Evolutionary conservation across 1,140 invertebrate genomes (phyloP).

Genomic region (Gonioctena quinquepunctata): DNA sequence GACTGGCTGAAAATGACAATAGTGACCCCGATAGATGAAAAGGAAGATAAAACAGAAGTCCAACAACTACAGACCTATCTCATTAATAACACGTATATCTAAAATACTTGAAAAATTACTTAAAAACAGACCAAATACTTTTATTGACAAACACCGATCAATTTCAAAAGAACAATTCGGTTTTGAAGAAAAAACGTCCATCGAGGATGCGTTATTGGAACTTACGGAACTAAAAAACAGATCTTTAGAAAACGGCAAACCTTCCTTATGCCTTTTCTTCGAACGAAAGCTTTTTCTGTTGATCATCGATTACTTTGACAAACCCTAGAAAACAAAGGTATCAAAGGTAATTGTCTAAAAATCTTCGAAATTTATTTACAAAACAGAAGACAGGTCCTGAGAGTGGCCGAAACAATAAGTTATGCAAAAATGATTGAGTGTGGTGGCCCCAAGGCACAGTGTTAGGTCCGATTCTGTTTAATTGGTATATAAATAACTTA

Average conservation of each 20-base stretch:
- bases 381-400: too few species aligned
- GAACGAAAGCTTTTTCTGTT: background rate
- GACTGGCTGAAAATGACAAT: background rate
- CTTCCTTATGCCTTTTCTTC: background rate
- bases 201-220: background rate
- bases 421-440: too few species aligned
- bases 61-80: constrained; percentile 6
- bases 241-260: constrained; percentile 4
- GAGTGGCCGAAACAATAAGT: too few species aligned
- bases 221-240: background rate
- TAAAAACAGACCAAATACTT: background rate
- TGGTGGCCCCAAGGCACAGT: too few species aligned
- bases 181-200: background rate
- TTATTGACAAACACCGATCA: background rate
- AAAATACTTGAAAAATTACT: constrained; percentile 8
- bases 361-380: too few species aligned
- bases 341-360: too few species aligned
- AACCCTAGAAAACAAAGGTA: too few species aligned
- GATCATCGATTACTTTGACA: too few species aligned
- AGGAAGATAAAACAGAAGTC: background rate
- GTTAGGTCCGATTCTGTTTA: too few species aligned
- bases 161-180: background rate
- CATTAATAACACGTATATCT: background rate
- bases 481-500: too few species aligned
- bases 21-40: background rate